Base-by-base conservation (phyloP, 2,797 vertebrate species). In the Rhinatrema bivittatum region DNA sequence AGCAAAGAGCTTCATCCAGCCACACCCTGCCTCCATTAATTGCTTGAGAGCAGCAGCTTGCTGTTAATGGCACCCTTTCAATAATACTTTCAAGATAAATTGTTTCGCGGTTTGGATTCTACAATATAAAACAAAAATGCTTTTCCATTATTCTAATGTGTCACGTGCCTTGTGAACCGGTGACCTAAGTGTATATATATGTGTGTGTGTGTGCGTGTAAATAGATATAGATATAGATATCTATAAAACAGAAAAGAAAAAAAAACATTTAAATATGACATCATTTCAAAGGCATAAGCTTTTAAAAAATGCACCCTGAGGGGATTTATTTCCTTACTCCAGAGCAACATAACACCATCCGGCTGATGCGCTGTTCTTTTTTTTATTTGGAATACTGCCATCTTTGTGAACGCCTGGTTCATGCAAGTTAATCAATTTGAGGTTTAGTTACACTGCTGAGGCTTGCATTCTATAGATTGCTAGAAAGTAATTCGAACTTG, bases 391-490 rank as follows among this genome's bases (percentile, higher is more conserved):
- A 98, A 89, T 79, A 66, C 78, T 94, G 94, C 94, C 93, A 97
- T 97, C 94, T 96, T 97, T 97, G 92, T 97, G 93, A 93, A 88
- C 85, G 91, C 87, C 89, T 91, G 92, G 89, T 97, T 94, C 91
- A 92, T 90, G 94, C 90, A 86, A 98, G 93, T 98, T 98, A 97
- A 97, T 98, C 95, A 98, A 97, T 97, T 95, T 95, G 93, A 97
- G 95, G 92, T 97, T 97, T 97, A 96, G 92, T 97, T 96, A 96
- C 94, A 93, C 91, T 97, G 93, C 95, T 95, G 94, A 98, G 91
- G 86, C 88, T 93, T 91, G 93, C 93, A 93, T 93, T 93, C 90
- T 91, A 90, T 89, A 92, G 87, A 91, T 90, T 88, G 91, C 91
- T 89, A 86, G 86, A 92, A 92, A 92, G 89, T 93, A 92, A 94